Conservation (phyloP, 2,113 vertebrate genomes). For the Lynx canadensis region DNA sequence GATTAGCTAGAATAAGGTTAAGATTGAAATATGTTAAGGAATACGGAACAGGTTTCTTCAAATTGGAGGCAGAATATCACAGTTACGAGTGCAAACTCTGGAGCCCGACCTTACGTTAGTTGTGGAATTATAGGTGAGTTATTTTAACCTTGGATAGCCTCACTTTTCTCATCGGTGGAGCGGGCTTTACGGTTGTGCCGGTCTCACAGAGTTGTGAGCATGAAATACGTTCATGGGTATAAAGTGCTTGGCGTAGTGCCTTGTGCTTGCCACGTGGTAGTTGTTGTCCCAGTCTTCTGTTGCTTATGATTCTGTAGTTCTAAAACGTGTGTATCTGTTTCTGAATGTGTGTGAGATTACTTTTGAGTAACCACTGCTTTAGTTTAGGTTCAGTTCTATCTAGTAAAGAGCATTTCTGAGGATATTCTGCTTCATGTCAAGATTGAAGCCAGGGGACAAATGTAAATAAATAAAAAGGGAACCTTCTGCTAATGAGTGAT, state of each 20-base stretch:
- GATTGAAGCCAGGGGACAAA: neutral
- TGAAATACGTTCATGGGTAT: neutral
- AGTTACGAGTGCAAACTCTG: neutral
- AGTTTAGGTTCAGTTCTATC: neutral
- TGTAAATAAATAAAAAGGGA: neutral
- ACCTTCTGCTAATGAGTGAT: neutral
- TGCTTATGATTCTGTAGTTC: neutral
- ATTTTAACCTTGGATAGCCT: neutral
- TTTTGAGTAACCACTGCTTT: slow-evolving; percentile 12
- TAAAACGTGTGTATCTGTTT: slow-evolving; percentile 26
- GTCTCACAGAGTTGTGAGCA: neutral
- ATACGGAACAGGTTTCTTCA: neutral
- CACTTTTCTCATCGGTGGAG: neutral
- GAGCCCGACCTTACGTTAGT: neutral
- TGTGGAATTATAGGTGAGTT: neutral
- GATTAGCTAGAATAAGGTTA: slow-evolving; percentile 24
- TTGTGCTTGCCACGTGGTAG: neutral
- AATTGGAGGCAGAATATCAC: neutral
- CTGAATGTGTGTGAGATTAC: neutral
- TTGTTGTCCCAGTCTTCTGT: neutral
- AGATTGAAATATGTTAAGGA: neutral
- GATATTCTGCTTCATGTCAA: slow-evolving; percentile 3
- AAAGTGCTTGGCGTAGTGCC: neutral
- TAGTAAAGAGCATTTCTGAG: neutral
- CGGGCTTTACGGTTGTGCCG: neutral